Evolutionary conservation across 2,888 invertebrate genomes (phyloP).

Genomic region (Harmothoe impar): DNA sequence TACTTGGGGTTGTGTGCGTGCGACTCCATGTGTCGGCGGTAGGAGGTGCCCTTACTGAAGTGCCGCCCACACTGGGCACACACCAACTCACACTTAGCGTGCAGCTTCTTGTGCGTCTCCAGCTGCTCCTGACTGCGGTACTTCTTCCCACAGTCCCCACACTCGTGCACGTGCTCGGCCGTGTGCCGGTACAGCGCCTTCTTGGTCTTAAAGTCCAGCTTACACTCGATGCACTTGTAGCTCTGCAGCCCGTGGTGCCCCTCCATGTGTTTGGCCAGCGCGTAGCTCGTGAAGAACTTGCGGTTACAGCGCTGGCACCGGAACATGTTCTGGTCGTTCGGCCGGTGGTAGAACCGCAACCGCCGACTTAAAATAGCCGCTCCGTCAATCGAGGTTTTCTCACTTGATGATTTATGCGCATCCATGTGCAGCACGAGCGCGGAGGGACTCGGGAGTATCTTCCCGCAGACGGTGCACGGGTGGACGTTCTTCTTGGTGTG

Average conservation of each 20-base stretch:
- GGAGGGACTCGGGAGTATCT: slow-evolving; percentile 40
- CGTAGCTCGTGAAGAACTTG: slow-evolving; percentile 53
- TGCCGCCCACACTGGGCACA: slow-evolving; percentile 4
- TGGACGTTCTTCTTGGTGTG: slow-evolving; percentile 54
- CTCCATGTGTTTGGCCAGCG: slow-evolving; percentile 41
- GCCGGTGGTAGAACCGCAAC: slow-evolving; percentile 15
- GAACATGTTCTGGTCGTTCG: slow-evolving; percentile 53
- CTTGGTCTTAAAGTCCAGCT: slow-evolving; percentile 36
- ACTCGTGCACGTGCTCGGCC: slow-evolving; percentile 30
- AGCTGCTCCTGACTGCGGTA: slow-evolving; percentile 2
- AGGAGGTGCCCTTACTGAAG: slow-evolving; percentile 31
- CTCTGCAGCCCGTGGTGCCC: slow-evolving; percentile 11
- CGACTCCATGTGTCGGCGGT: neutral
- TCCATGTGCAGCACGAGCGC: slow-evolving; percentile 50
- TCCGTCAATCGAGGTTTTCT: neutral
- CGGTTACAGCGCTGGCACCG: slow-evolving; percentile 37
- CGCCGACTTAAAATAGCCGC: neutral
- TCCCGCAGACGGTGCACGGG: slow-evolving; percentile 18
- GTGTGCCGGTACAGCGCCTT: slow-evolving; percentile 44
- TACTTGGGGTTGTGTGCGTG: slow-evolving; percentile 35
- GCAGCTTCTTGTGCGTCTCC: slow-evolving; percentile 5
- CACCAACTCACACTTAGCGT: neutral
- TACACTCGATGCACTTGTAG: slow-evolving; percentile 36
- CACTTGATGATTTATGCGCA: neutral
- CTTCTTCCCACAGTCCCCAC: slow-evolving; percentile 33